phyloP scores from a whole-genome alignment of 2,797 vertebrate genomes.

The Labroides dimidiatus region DNA sequence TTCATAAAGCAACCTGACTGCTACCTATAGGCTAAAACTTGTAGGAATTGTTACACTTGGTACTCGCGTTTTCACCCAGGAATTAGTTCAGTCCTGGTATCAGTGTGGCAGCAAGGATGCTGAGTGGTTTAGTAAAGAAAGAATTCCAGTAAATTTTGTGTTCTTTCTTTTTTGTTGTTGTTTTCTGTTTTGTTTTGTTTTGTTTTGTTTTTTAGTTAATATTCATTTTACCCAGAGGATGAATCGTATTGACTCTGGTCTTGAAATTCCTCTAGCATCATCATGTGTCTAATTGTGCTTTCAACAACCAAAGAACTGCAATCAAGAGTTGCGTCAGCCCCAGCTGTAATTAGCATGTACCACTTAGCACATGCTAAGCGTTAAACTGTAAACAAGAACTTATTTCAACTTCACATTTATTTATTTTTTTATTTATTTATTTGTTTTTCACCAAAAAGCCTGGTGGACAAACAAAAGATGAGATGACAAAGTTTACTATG shows the following conservation, averaged over 20 bases:
- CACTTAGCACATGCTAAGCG: neutral
- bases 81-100: neutral
- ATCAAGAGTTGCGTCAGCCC: neutral
- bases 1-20: conserved; percentile 52
- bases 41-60: conserved; percentile 24
- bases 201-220: neutral
- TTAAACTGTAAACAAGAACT: too few relatives aligned
- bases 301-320: neutral
- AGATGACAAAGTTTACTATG: too few relatives aligned
- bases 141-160: neutral
- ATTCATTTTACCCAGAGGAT: neutral
- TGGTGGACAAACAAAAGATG: too few relatives aligned
- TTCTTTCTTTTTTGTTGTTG: too few relatives aligned
- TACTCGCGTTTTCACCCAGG: conserved; percentile 31
- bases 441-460: too few relatives aligned
- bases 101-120: neutral
- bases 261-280: too few relatives aligned
- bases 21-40: conserved; percentile 41
- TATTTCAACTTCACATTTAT: too few relatives aligned
- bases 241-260: neutral
- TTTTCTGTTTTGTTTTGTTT: too few relatives aligned
- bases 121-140: neutral
- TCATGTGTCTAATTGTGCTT: too few relatives aligned
- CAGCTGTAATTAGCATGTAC: too few relatives aligned
- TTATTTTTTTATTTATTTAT: too few relatives aligned